Evolutionary conservation across 2,888 invertebrate genomes (phyloP).

Genomic region (Keiferia lycopersicella): DNA sequence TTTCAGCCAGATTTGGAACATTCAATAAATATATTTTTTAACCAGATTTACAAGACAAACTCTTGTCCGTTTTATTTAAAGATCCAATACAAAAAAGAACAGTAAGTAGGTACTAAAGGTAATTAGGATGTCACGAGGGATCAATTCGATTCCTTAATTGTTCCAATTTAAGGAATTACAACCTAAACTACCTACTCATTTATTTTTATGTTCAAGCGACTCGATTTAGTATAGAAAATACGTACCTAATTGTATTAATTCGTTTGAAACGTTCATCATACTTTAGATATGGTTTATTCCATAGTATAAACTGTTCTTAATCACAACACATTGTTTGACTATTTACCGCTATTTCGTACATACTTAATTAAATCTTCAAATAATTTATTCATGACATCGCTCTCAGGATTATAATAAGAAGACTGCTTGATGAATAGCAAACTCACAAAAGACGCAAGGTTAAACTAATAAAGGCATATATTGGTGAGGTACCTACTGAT

Average conservation of each 20-base stretch:
- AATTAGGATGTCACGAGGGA: not conserved
- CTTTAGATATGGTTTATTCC: too few species aligned
- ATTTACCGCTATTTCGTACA: not conserved
- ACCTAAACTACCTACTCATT: too few species aligned
- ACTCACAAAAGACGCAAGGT: not conserved
- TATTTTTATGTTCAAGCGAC: too few species aligned
- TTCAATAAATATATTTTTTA: too few species aligned
- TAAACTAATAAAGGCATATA: not conserved
- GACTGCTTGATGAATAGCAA: not conserved
- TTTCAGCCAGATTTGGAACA: too few species aligned
- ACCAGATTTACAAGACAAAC: too few species aligned
- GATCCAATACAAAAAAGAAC: too few species aligned
- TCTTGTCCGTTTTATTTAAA: too few species aligned
- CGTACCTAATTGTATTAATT: too few species aligned
- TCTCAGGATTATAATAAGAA: not conserved
- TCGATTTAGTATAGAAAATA: too few species aligned
- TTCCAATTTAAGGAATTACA: not conserved
- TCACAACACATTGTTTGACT: not conserved
- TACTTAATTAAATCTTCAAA: not conserved
- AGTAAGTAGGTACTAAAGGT: slow-evolving; percentile 7
- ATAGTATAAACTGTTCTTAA: too few species aligned
- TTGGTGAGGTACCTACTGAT: not conserved
- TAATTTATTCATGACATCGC: not conserved
- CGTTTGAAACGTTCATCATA: too few species aligned
- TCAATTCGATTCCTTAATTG: not conserved